Evolutionary conservation across 2,113 vertebrate genomes (phyloP).

Genomic region (Nipponia nippon): DNA sequence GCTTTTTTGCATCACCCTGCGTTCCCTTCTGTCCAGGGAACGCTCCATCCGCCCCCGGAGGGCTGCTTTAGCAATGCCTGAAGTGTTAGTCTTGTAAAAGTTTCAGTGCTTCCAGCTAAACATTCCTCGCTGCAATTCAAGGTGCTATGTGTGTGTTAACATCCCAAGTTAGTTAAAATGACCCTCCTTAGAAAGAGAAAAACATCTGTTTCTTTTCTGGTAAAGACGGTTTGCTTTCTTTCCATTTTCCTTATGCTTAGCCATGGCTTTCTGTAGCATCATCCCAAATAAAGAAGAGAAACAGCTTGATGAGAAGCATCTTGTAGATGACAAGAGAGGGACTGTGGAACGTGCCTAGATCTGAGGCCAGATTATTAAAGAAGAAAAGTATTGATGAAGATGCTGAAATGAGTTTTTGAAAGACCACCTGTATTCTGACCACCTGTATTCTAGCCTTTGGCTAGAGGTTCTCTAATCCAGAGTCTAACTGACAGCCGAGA

Average conservation of each 20-base stretch:
- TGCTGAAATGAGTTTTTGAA: not conserved
- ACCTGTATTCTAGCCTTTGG: not conserved
- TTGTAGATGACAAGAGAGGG: not conserved
- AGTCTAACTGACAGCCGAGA: not conserved
- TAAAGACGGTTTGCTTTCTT: not conserved
- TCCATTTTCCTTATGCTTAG: not conserved
- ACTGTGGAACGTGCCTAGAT: not conserved
- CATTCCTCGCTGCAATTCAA: not conserved
- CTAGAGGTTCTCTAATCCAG: not conserved
- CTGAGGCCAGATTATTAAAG: not conserved
- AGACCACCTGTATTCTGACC: not conserved
- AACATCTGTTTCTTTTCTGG: not conserved
- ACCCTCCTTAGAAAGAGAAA: not conserved
- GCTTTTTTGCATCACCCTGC: not conserved
- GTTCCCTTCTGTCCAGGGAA: not conserved
- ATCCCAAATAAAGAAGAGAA: not conserved
- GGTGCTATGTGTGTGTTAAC: not conserved
- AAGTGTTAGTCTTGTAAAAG: not conserved
- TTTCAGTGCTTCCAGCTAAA: not conserved
- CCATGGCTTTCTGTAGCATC: not conserved
- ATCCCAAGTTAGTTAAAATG: not conserved
- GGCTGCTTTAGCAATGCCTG: not conserved
- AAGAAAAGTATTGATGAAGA: not conserved
- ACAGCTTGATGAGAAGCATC: not conserved
- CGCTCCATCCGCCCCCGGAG: not conserved